Percentiles rank a stretch among this genome's conserved stretches.
phyloP scores from a whole-genome alignment of 1,140 invertebrate genomes.

The Agrypnia vestita region DNA sequence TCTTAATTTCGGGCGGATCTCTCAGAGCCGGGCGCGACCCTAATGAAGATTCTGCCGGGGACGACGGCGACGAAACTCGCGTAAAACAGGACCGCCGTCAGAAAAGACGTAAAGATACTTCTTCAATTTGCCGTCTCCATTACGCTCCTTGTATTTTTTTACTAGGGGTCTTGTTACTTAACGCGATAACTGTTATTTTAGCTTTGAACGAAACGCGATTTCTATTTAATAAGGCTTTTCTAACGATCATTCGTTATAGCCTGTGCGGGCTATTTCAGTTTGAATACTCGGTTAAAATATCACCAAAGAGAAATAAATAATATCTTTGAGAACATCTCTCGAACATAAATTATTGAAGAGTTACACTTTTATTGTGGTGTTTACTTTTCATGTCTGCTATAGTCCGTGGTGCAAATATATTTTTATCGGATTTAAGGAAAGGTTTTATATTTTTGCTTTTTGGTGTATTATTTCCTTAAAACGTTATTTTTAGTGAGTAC shows the following conservation, averaged over 20 bases:
- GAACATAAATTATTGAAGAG: too few species aligned
- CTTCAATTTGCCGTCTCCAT: neutral
- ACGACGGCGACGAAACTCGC: neutral
- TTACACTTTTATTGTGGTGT: too few species aligned
- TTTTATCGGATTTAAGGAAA: too few species aligned
- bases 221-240: constrained; percentile 30
- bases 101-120: neutral
- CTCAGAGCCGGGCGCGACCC: neutral
- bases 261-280: constrained; percentile 1
- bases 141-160: too few species aligned
- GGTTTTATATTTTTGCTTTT: too few species aligned
- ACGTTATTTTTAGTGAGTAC: too few species aligned
- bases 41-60: constrained; percentile 19
- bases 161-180: neutral
- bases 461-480: too few species aligned
- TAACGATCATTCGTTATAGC: constrained; percentile 10
- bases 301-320: too few species aligned
- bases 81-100: neutral
- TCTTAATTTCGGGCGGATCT: constrained; percentile 20
- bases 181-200: neutral
- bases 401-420: too few species aligned
- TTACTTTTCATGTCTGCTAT: too few species aligned
- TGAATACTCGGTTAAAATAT: constrained; percentile 2
- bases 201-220: neutral
- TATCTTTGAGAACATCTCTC: too few species aligned